These are phyloP conservation scores for Drosophila athabasca DNA, from an alignment of 1,140 invertebrate species.

Conservation along the genomic window DNA sequence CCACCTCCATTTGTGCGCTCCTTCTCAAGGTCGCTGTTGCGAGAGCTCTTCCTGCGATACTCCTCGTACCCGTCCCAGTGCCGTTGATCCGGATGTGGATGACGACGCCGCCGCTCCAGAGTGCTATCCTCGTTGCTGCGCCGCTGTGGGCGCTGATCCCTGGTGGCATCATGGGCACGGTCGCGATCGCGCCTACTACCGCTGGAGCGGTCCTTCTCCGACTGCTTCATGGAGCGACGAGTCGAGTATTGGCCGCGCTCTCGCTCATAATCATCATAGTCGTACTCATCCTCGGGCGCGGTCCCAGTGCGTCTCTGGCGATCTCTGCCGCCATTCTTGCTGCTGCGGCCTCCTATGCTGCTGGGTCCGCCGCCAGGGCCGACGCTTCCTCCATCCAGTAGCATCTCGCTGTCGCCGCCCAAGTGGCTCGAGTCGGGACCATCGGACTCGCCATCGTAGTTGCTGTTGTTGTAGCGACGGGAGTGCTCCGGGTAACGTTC, in stretches of 20 bases:
- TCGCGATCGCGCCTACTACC: constrained; percentile 33
- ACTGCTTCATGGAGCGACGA: constrained; percentile 15
- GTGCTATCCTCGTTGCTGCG: constrained; percentile 32
- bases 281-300: constrained; percentile 56
- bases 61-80: constrained; percentile 74
- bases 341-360: constrained; percentile 44
- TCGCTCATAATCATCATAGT: constrained; percentile 56
- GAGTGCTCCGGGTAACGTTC: constrained; percentile 34
- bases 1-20: constrained; percentile 50
- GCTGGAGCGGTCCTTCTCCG: constrained; percentile 17
- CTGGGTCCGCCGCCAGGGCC: constrained; percentile 23
- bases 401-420: constrained; percentile 34
- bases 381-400: constrained; percentile 36
- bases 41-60: constrained; percentile 75
- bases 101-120: constrained; percentile 27
- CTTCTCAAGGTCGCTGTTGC: constrained; percentile 75
- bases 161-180: constrained; percentile 22
- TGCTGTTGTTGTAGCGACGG: constrained; percentile 63
- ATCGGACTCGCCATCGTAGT: constrained; percentile 68
- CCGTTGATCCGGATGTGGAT: constrained; percentile 21
- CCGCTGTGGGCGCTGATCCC: background rate
- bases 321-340: constrained; percentile 47
- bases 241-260: constrained; percentile 17
- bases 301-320: constrained; percentile 46
- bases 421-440: constrained; percentile 40